Conservation (phyloP, 2,888 invertebrate genomes). For the Nephrotoma appendiculata region DNA sequence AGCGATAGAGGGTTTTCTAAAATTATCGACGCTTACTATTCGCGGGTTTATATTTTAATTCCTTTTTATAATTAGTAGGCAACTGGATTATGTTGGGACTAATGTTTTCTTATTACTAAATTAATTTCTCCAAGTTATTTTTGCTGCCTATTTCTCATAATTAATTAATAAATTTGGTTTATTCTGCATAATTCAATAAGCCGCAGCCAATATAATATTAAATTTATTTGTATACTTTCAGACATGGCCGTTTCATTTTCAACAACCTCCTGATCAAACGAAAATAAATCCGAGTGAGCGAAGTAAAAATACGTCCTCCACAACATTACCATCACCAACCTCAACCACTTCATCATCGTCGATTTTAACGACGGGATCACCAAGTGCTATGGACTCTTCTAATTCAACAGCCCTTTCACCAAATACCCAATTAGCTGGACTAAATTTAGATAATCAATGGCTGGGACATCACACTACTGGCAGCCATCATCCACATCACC, state of each 20-base stretch:
- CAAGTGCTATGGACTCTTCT: not conserved
- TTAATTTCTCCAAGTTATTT: too few relatives aligned
- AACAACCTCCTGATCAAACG: conserved; percentile 30
- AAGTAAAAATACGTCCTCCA: not conserved
- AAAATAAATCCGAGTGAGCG: not conserved
- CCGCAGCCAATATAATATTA: too few relatives aligned
- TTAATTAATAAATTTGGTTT: too few relatives aligned
- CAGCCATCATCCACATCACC: not conserved
- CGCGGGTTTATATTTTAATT: too few relatives aligned
- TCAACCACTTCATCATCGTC: not conserved
- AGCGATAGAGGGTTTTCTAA: too few relatives aligned
- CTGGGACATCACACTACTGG: not conserved
- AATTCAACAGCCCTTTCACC: not conserved
- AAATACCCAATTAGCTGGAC: not conserved
- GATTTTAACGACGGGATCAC: not conserved
- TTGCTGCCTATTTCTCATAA: too few relatives aligned
- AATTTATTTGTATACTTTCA: conserved; percentile 30
- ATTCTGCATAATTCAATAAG: too few relatives aligned
- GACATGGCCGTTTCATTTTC: conserved; percentile 75
- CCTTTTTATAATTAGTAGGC: too few relatives aligned
- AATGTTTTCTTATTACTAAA: not conserved
- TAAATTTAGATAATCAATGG: conserved; percentile 1
- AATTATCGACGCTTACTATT: too few relatives aligned
- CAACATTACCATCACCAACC: not conserved
- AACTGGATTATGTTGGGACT: too few relatives aligned